These are phyloP conservation scores for Drosophila prolongata DNA, from an alignment of 2,888 invertebrate species.

Conservation along the genomic window DNA sequence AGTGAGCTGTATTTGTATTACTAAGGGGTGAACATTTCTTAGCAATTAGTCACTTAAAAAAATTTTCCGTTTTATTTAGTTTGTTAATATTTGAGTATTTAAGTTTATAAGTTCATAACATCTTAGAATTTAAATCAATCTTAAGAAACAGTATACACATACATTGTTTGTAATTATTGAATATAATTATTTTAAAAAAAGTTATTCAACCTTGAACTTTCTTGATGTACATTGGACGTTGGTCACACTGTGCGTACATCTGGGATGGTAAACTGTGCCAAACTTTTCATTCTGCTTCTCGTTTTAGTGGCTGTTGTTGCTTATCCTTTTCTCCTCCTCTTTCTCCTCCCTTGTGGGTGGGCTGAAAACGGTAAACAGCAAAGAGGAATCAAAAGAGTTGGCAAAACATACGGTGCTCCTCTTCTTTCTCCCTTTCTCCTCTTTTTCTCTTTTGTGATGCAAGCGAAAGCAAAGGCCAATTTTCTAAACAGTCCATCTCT, in stretches of 20 bases:
- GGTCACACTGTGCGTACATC: slow-evolving; percentile 25
- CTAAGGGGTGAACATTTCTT: background rate
- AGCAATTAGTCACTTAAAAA: background rate
- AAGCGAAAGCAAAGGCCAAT: slow-evolving; percentile 54
- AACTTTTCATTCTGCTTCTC: slow-evolving; percentile 25
- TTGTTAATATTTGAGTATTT: too few species aligned
- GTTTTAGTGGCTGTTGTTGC: slow-evolving; percentile 24
- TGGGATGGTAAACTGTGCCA: slow-evolving; percentile 39
- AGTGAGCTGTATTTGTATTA: background rate
- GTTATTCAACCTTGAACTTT: slow-evolving; percentile 20
- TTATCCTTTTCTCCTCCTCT: background rate
- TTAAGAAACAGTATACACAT: too few species aligned
- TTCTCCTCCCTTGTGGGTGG: slow-evolving; percentile 28
- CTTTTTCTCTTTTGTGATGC: slow-evolving; percentile 28
- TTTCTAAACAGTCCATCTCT: slow-evolving; percentile 53
- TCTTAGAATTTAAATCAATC: too few species aligned
- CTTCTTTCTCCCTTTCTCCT: slow-evolving; percentile 7
- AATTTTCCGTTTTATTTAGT: background rate
- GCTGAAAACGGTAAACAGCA: slow-evolving; percentile 66
- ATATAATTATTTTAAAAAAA: too few species aligned
- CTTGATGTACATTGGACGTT: background rate
- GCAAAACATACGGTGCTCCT: slow-evolving; percentile 68
- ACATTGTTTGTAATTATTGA: too few species aligned
- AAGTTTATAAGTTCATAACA: too few species aligned
- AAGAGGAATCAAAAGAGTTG: slow-evolving; percentile 47